These are phyloP conservation scores for Chamaetylas fuelleborni DNA, from an alignment of 2,113 vertebrate genomes.

Conservation along the genomic window DNA sequence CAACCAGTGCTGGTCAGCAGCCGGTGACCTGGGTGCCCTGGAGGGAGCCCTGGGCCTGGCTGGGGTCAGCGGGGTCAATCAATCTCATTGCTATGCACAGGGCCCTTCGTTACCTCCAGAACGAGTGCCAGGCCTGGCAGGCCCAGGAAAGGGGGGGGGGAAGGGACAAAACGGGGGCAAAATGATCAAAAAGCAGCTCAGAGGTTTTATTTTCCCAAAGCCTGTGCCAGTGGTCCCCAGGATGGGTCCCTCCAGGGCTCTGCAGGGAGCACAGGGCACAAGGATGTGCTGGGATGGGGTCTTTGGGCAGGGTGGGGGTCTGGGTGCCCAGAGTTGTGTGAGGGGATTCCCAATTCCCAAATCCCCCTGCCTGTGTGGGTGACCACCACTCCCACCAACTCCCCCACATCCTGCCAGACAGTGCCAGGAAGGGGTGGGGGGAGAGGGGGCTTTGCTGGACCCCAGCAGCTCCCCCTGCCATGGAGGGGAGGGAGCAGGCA, in stretches of 20 bases:
- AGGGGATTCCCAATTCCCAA: background rate
- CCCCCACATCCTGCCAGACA: background rate
- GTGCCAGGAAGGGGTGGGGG: background rate
- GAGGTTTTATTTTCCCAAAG: background rate
- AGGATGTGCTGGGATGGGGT: background rate
- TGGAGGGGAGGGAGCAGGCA: fast-evolving
- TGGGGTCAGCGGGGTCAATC: constrained; percentile 69
- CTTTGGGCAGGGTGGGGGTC: background rate
- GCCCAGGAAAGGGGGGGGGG: background rate
- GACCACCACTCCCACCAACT: background rate
- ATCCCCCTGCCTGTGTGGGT: background rate
- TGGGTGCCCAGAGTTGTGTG: background rate
- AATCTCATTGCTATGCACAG: constrained; percentile 74
- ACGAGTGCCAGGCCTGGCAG: background rate
- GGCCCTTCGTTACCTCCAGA: background rate
- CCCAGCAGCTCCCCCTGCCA: background rate
- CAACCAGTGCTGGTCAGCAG: constrained; percentile 71
- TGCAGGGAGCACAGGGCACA: background rate
- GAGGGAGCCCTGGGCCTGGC: constrained; percentile 58
- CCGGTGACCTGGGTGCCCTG: constrained; percentile 62
- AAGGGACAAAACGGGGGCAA: fast-evolving
- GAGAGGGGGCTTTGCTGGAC: background rate
- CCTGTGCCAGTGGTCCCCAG: fast-evolving
- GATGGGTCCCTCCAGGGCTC: background rate
- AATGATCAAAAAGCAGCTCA: fast-evolving